Evolutionary conservation across 2,888 invertebrate species (phyloP), one percentile per base, ranked within the genome.

Genomic region (Leptinotarsa rubiginosa): DNA sequence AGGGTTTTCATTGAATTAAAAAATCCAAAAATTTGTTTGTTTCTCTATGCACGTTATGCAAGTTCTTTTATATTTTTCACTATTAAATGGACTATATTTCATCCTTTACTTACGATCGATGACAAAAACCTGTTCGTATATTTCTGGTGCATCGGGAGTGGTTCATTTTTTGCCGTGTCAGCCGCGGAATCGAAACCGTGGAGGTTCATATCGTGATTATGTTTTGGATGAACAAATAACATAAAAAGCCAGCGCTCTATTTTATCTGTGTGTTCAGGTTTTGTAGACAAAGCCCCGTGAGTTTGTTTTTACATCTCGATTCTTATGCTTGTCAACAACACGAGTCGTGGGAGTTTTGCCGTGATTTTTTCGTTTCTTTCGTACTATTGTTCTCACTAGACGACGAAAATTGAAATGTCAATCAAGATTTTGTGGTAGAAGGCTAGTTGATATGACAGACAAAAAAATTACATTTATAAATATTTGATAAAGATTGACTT

Each of bases 241-340:
- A 15, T 22, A 22, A n/a, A 56, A 56, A 15, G 13, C 22, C 22
- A 22, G 56, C 4, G 22, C 20, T 15, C 56, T 56, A 41, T 41
- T 41, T 56, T 56, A 56, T 56, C 56, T 56, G 22, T 12, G 20
- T 22, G 56, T 13, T 56, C 20, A 22, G 22, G 15, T 56, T 22
- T 22, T 18, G 20, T 25, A 4, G 22, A 56, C 22, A 56, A 56
- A 56, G 4, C 13, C 15, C 10, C 22, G 20, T 15, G 56, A 56
- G 56, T 56, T 56, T 56, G 5, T 16, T 22, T 22, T 56, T 56
- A 25, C 20, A 22, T 56, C 56, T 56, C 25, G 22, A 15, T 22
- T 56, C 56, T 22, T 56, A 22, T 56, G 22, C 56, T 56, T 56
- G 56, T 56, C 56, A 56, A 56, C 56, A 20, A 56, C 56, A 56